phyloP scores from a whole-genome alignment of 1,140 invertebrate species.

The Conus ventricosus region DNA sequence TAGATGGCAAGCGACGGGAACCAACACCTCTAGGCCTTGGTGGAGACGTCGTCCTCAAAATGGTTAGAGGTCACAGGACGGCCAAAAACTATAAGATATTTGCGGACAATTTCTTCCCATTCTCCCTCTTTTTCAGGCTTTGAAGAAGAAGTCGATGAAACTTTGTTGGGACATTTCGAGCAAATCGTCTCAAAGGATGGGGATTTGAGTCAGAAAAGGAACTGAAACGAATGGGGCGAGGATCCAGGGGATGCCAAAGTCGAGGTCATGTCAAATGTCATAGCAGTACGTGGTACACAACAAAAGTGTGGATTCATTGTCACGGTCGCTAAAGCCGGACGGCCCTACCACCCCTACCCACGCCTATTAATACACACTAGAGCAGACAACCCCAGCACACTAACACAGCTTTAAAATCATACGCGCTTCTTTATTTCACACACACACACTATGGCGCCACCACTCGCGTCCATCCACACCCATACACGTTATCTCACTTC shows the following conservation, averaged over 20 bases:
- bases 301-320: conserved; percentile 38
- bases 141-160: conserved; percentile 32
- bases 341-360: too few species aligned
- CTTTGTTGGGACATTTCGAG: conserved; percentile 47
- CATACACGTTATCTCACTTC: too few species aligned
- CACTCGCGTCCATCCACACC: too few species aligned
- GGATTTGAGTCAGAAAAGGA: conserved; percentile 46
- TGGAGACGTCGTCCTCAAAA: conserved; percentile 39
- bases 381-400: too few species aligned
- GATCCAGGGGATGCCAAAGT: conserved; percentile 32
- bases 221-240: conserved; percentile 40
- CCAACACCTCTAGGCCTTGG: conserved; percentile 27
- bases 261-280: conserved; percentile 22
- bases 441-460: too few species aligned
- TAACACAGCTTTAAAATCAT: too few species aligned
- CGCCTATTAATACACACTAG: too few species aligned
- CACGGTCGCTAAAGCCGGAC: too few species aligned
- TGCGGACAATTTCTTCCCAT: conserved; percentile 48
- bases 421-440: too few species aligned
- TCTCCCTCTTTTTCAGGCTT: conserved; percentile 30
- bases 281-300: conserved; percentile 46
- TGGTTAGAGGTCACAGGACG: background rate
- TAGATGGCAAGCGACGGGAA: conserved; percentile 29
- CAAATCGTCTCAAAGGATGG: conserved; percentile 40
- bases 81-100: conserved; percentile 30